Percentiles rank a stretch among this genome's conserved stretches.
Conservation (phyloP, 2,113 vertebrate genomes). For the Puffinus mauretanicus region DNA sequence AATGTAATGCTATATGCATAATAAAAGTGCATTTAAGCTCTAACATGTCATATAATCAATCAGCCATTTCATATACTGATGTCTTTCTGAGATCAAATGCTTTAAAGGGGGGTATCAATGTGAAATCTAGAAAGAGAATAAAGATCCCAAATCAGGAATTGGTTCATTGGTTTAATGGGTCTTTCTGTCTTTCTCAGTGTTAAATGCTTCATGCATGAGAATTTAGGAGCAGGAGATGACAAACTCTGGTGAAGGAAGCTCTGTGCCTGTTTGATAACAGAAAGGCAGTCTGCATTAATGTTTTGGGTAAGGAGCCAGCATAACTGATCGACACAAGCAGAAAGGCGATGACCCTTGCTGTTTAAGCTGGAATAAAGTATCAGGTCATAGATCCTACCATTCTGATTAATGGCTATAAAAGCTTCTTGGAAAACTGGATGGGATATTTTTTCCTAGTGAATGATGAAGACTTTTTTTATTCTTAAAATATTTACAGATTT, state of each 20-base stretch:
- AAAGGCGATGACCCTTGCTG: background rate
- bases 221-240: background rate
- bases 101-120: background rate
- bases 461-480: background rate
- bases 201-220: background rate
- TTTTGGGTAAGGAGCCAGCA: background rate
- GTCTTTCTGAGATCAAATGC: background rate
- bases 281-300: too few relatives aligned
- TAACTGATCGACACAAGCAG: background rate
- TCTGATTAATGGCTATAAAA: background rate
- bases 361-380: background rate
- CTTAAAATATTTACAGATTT: background rate
- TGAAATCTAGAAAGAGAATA: background rate
- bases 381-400: background rate
- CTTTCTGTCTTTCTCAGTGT: background rate
- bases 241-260: background rate
- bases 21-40: constrained; percentile 19
- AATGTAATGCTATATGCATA: background rate
- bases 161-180: background rate
- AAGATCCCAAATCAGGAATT: background rate
- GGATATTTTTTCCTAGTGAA: background rate
- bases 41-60: background rate
- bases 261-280: background rate
- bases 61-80: background rate
- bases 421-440: background rate